Conservation (phyloP, 2,797 vertebrate species). For the Gymnoscopelus braueri region DNA sequence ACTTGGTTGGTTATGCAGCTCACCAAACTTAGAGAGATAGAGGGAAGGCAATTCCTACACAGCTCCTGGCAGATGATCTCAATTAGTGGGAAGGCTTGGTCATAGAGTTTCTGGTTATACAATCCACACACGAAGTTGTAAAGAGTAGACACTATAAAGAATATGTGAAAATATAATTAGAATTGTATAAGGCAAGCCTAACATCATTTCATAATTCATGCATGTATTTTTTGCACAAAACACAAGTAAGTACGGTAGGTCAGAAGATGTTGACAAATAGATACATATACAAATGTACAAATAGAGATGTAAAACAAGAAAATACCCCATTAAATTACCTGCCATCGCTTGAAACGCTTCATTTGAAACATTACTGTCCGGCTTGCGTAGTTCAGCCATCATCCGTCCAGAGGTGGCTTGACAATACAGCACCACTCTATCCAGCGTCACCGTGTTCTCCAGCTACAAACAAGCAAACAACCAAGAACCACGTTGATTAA, state of each 20-base stretch:
- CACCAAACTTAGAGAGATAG: conserved; percentile 84
- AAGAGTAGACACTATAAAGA: conserved; percentile 78
- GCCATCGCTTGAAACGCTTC: conserved; percentile 81
- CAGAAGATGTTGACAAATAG: background rate
- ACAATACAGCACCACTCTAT: conserved; percentile 78
- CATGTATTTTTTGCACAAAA: no score
- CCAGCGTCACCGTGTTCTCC: conserved; percentile 62
- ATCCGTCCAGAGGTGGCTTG: conserved; percentile 74
- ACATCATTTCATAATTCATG: no score
- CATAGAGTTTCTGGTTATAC: conserved; percentile 84
- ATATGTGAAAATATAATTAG: background rate
- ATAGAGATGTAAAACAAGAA: background rate
- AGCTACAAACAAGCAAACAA: conserved; percentile 60
- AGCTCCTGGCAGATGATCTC: conserved; percentile 83
- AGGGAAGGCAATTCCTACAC: conserved; percentile 62
- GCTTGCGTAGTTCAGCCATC: conserved; percentile 80
- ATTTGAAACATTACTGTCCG: conserved; percentile 78
- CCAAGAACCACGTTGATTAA: background rate
- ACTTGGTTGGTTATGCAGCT: conserved; percentile 24
- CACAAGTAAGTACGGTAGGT: background rate
- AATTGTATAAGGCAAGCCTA: background rate
- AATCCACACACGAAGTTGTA: conserved; percentile 87
- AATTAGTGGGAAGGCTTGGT: conserved; percentile 80
- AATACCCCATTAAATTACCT: conserved; percentile 69
- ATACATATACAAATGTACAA: background rate